Conservation (phyloP, 2,888 invertebrate species). For the Macrophya annulata region DNA sequence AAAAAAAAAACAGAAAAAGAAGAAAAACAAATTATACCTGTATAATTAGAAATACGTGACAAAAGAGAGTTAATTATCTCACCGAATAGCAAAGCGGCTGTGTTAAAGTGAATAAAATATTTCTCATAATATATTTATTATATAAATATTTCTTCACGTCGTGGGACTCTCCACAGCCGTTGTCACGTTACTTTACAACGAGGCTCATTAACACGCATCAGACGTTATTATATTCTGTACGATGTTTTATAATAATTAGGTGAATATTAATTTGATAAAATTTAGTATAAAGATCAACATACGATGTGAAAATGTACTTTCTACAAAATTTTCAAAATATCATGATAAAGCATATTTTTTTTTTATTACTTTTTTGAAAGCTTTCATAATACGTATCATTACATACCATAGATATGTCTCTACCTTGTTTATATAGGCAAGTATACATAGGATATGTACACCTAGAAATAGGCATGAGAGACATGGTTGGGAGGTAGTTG, state of each 20-base stretch:
- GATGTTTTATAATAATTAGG: background rate
- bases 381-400: background rate
- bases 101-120: background rate
- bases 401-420: no score
- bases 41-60: background rate
- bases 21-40: no score
- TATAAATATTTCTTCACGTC: background rate
- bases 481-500: background rate
- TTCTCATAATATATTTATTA: background rate
- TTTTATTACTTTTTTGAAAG: no score
- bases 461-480: background rate
- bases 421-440: constrained; percentile 32
- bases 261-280: background rate
- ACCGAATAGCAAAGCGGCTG: background rate
- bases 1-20: background rate
- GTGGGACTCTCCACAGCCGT: background rate
- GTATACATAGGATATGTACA: constrained; percentile 5
- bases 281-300: background rate
- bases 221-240: no score
- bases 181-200: background rate
- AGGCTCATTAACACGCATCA: background rate
- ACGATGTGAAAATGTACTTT: background rate
- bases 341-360: no score
- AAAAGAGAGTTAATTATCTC: background rate
- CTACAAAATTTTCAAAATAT: background rate